These are phyloP conservation scores for Cyprinus carpio DNA, from an alignment of 2,113 vertebrate species.

Conservation along the genomic window DNA sequence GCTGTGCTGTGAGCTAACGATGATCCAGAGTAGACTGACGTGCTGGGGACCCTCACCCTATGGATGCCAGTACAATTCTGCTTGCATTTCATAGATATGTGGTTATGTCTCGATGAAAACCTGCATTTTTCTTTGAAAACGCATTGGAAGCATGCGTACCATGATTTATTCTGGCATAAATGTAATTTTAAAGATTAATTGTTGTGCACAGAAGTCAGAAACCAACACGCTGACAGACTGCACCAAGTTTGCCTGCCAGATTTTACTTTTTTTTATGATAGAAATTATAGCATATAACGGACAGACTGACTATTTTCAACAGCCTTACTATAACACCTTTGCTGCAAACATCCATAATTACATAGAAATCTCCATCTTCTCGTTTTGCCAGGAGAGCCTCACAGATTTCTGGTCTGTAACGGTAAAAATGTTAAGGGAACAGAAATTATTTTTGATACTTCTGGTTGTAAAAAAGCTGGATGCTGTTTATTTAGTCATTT, in stretches of 20 bases:
- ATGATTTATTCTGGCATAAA: neutral
- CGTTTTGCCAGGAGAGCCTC: neutral
- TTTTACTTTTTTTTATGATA: neutral
- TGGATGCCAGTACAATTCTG: too few species aligned
- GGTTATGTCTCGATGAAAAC: neutral
- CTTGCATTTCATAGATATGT: neutral
- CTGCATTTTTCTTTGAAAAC: neutral
- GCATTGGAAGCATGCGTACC: neutral
- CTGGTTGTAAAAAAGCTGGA: too few species aligned
- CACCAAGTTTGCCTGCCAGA: too few species aligned
- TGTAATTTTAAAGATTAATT: conserved; percentile 4
- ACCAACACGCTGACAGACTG: too few species aligned
- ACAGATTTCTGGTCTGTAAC: neutral
- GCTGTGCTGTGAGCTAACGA: neutral
- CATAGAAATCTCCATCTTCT: neutral
- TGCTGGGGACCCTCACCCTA: neutral
- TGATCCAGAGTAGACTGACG: neutral
- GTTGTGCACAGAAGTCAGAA: neutral
- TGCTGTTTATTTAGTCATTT: neutral
- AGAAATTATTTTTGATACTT: neutral
- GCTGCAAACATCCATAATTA: neutral
- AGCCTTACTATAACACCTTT: neutral
- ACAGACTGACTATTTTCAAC: too few species aligned
- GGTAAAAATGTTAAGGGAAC: neutral
- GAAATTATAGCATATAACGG: neutral